Percentiles rank a stretch among this genome's conserved stretches.
Evolutionary conservation across 2,113 vertebrate genomes (phyloP).

Genomic region (Mus spicilegus): DNA sequence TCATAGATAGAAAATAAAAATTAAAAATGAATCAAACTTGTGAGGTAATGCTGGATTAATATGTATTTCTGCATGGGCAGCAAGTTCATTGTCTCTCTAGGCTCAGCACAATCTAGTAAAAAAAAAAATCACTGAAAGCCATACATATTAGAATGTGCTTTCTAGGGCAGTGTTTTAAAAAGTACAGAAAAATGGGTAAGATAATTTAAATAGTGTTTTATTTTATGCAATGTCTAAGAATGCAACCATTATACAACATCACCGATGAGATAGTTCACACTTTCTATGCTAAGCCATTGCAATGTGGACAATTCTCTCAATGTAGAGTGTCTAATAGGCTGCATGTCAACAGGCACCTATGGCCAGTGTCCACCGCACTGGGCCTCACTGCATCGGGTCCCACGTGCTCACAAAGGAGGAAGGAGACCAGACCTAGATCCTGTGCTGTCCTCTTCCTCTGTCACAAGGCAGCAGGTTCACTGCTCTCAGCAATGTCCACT

Average conservation of each 20-base stretch:
- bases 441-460: neutral
- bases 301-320: neutral
- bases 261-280: neutral
- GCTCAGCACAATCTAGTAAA: neutral
- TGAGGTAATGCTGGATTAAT: neutral
- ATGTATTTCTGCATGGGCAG: neutral
- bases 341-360: neutral
- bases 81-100: neutral
- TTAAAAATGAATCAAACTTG: neutral
- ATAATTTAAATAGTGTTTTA: neutral
- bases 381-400: fast-evolving
- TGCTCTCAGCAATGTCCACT: conserved; percentile 25
- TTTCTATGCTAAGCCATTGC: neutral
- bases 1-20: neutral
- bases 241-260: neutral
- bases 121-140: neutral
- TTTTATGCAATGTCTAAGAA: neutral
- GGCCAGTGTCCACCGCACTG: fast-evolving
- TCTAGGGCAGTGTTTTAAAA: neutral
- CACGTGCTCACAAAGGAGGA: fast-evolving
- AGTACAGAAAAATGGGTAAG: neutral
- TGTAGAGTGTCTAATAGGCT: fast-evolving
- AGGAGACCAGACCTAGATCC: neutral
- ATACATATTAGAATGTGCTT: neutral
- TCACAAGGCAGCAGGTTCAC: neutral